Base-by-base conservation (phyloP, 2,888 invertebrate species). In the Oscheius sp. region DNA sequence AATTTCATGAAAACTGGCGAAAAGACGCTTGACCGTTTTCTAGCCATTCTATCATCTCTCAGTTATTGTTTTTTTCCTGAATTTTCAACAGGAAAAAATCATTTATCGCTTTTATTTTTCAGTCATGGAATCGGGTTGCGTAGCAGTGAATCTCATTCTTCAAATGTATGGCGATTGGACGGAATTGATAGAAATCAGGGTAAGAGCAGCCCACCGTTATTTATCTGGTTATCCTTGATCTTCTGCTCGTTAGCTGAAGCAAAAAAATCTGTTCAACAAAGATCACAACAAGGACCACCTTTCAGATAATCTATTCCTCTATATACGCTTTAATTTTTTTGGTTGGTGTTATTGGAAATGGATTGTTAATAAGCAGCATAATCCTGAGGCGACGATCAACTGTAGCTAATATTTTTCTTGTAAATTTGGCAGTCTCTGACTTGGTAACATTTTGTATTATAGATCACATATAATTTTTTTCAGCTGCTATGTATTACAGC, bases 401-500 rank as follows among this genome's bases (percentile, higher is more conserved):
- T 12, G 88, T 88, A 18, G 87, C 87, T 58, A 98, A 98, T 89
- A 92, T 96, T 64, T 98, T 98, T 90, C 96, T 98, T 88, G 94
- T 95, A 63, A 98, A 98, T 89, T 91, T 98, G 84, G 97, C 97
- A 0, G 91, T 97, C 46, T 95, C 96, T 16, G 98, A 98, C 89
- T 94, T 98, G 73, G 87, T 87, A 7, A 71, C 35, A 9, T 35
- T 6, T 35, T 9, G n/a, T n/a, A n/a, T n/a, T n/a, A n/a, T n/a
- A n/a, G n/a, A n/a, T n/a, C n/a, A 7, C 27, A 21, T 27, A 56
- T 1, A 55, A 55, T 69, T n/a, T 29, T 29, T 77, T 85, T 63
- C 79, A 87, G 87, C 91, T 98, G 52, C 91, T 99, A 78, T 97
- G 97, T 89, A 92, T 94, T 21, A 92, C 99, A 73, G 95, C 96